phyloP scores from a whole-genome alignment of 2,888 invertebrate species.

The Acrobasis suavella region DNA sequence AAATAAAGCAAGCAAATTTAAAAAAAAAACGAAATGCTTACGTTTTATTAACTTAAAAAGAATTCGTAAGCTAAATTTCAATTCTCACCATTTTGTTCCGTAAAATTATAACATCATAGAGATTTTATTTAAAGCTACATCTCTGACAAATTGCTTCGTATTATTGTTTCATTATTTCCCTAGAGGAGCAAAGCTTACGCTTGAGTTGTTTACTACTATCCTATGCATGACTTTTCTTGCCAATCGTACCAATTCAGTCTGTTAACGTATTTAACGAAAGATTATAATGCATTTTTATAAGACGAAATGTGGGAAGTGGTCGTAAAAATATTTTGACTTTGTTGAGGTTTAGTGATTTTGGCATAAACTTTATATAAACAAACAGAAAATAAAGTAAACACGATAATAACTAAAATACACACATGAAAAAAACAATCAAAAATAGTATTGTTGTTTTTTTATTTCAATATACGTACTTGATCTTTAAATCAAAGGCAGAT shows the following conservation, averaged over 20 bases:
- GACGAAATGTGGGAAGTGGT: not conserved
- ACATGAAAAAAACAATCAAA: too few species aligned
- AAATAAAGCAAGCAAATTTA: too few species aligned
- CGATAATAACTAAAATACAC: too few species aligned
- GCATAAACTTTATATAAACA: too few species aligned
- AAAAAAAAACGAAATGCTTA: too few species aligned
- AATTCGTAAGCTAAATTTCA: not conserved
- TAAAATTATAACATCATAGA: constrained; percentile 3
- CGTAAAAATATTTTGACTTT: too few species aligned
- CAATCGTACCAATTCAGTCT: constrained; percentile 29
- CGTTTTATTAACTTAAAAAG: not conserved
- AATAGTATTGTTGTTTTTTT: too few species aligned
- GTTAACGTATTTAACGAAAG: constrained; percentile 19
- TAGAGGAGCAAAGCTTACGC: constrained; percentile 39
- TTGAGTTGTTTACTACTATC: constrained; percentile 37
- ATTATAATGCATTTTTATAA: constrained; percentile 30
- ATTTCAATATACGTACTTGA: too few species aligned
- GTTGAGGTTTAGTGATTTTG: too few species aligned
- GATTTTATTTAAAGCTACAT: constrained; percentile 17
- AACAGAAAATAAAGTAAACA: too few species aligned
- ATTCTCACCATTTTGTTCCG: not conserved
- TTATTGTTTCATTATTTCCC: constrained; percentile 45
- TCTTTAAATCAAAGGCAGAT: not conserved
- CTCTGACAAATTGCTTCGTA: constrained; percentile 26
- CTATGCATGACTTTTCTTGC: constrained; percentile 40